phyloP scores from a whole-genome alignment of 2,113 vertebrate species.

The Oryzias woworae region DNA sequence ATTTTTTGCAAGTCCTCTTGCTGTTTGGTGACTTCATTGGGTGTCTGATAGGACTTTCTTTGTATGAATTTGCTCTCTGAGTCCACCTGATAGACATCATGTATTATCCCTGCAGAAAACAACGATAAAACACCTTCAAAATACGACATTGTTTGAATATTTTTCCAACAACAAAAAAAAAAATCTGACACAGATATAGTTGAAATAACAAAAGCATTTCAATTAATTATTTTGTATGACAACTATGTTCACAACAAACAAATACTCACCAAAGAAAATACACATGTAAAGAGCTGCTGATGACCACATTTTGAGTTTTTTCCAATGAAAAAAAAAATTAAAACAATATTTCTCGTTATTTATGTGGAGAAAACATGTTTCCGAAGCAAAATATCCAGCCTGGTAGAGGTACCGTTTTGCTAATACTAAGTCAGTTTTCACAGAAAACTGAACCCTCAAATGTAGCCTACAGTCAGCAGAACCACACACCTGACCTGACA shows the following conservation, averaged over 20 bases:
- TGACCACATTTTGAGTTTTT: slow-evolving; percentile 47
- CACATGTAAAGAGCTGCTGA: slow-evolving; percentile 23
- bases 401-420: slow-evolving; percentile 31
- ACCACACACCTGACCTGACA: slow-evolving; percentile 40
- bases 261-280: slow-evolving; percentile 70
- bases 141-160: neutral
- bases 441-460: neutral
- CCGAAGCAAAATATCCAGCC: neutral
- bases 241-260: too few relatives aligned
- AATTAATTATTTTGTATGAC: too few relatives aligned
- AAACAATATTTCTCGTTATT: slow-evolving; percentile 21
- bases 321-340: neutral
- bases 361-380: neutral
- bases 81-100: slow-evolving; percentile 17
- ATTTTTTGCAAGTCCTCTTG: slow-evolving; percentile 53
- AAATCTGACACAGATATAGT: too few relatives aligned
- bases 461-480: neutral
- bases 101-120: slow-evolving; percentile 45
- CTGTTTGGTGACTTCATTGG: slow-evolving; percentile 18
- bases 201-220: too few relatives aligned
- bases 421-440: neutral
- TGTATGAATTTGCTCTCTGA: slow-evolving; percentile 36
- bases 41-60: slow-evolving; percentile 7
- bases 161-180: too few relatives aligned
- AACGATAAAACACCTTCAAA: neutral